Evolutionary conservation across 30 jellyfish, hydroid and myxozoan species (phyloP), one percentile per base, ranked within the genome.

Genomic region (Aurelia sp.): DNA sequence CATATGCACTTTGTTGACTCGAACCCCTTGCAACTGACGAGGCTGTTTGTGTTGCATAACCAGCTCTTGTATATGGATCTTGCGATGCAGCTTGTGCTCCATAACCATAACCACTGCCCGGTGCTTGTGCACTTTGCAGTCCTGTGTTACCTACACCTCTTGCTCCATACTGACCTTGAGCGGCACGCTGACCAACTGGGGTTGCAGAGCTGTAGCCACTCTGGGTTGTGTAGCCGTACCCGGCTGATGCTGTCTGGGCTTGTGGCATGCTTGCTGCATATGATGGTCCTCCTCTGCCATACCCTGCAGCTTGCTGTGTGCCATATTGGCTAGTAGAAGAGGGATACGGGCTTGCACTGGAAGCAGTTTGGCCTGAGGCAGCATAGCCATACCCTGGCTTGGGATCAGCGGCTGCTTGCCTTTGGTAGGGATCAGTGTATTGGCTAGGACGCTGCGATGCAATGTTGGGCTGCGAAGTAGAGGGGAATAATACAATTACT

Each of bases 371-470:
- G 55, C 38, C 24, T 38, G 63, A 12, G 53, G 33, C n/a, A 11
- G 50, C 67, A 60, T 59, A 77, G 11, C 77, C 78, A 12, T 24
- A 40, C 17, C 78, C 17, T 6, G 80, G 12, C 35, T 44, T 16
- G 21, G 62, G 62, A 8, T 27, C 78, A 38, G 50, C 44, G 67
- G 63, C 47, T 51, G 76, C 20, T 62, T 44, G 20, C 67, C 63
- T 22, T 58, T 77, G 47, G 30, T 77, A 77, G 0, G 88, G 76
- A 18, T 77, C 88, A 30, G 60, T 47, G 64, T 77, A 77, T 53
- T 61, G 78, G 22, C 10, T 59, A 59, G 69, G 24, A 59, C 69
- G 69, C 33, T 59, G 69, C 27, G 33, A 21, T 59, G 69, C 24
- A 18, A 18, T 13, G 31, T 21, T 35, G 20, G 78, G 70, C 51